These are phyloP conservation scores for Vanessa cardui DNA, from an alignment of 2,888 invertebrate genomes.

Conservation along the genomic window DNA sequence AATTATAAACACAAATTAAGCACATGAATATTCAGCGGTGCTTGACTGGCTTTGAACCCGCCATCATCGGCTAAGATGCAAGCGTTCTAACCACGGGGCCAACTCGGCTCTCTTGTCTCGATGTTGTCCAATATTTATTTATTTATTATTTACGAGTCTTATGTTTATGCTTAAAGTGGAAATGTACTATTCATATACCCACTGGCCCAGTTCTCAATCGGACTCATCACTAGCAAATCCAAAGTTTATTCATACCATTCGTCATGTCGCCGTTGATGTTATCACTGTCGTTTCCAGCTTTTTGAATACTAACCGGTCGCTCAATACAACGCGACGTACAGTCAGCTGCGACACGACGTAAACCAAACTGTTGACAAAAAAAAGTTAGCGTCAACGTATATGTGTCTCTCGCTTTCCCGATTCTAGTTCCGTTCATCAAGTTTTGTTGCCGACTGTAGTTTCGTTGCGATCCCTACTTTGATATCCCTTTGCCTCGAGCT, in stretches of 20 bases:
- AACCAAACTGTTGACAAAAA: neutral
- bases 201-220: conserved; percentile 20
- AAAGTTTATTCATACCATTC: conserved; percentile 40
- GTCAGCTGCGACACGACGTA: neutral
- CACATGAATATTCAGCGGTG: no score
- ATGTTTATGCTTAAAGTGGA: neutral
- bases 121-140: no score
- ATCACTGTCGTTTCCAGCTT: conserved; percentile 76
- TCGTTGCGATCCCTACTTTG: conserved; percentile 63
- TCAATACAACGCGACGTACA: conserved; percentile 52
- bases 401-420: conserved; percentile 22
- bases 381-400: neutral
- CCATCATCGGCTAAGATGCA: no score
- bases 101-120: no score
- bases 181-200: neutral
- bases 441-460: conserved; percentile 20
- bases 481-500: conserved; percentile 63
- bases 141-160: no score
- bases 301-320: conserved; percentile 79
- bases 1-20: no score
- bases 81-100: no score
- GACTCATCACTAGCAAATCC: conserved; percentile 10
- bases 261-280: conserved; percentile 67
- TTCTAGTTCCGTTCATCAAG: conserved; percentile 2
- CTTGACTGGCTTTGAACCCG: no score